Evolutionary conservation across 2,888 invertebrate species (phyloP).

Genomic region (Gymnoscelis rufifasciata): DNA sequence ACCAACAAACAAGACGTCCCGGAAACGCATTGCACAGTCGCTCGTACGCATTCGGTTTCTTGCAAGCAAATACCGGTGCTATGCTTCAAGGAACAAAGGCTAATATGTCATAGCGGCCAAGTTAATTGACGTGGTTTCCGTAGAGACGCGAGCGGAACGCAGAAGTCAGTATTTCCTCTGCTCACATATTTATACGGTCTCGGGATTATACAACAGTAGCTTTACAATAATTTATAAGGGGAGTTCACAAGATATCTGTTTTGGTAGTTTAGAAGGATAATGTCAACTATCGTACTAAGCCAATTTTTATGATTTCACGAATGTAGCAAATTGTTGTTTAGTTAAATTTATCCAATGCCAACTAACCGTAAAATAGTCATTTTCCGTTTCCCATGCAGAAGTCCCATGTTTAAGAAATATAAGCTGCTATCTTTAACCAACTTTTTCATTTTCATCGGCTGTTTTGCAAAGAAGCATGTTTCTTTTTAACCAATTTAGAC

Average conservation of each 20-base stretch:
- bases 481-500: no score
- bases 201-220: slow-evolving; percentile 19
- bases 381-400: no score
- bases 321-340: no score
- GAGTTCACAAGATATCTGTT: not conserved
- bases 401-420: no score
- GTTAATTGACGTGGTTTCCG: slow-evolving; percentile 79
- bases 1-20: slow-evolving; percentile 23
- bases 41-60: slow-evolving; percentile 43
- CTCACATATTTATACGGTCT: slow-evolving; percentile 67
- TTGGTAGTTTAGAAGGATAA: no score
- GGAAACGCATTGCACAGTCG: slow-evolving; percentile 29
- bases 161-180: slow-evolving; percentile 70
- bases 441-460: no score
- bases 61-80: slow-evolving; percentile 53
- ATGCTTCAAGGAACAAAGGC: slow-evolving; percentile 63
- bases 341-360: no score
- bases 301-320: no score
- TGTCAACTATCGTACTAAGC: no score
- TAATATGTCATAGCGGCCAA: slow-evolving; percentile 75
- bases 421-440: no score
- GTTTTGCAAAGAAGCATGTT: no score
- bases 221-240: not conserved
- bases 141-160: slow-evolving; percentile 67
- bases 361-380: no score